These are phyloP conservation scores for Poecilobothrus nobilitatus DNA, from an alignment of 2,888 invertebrate genomes.

Conservation along the genomic window DNA sequence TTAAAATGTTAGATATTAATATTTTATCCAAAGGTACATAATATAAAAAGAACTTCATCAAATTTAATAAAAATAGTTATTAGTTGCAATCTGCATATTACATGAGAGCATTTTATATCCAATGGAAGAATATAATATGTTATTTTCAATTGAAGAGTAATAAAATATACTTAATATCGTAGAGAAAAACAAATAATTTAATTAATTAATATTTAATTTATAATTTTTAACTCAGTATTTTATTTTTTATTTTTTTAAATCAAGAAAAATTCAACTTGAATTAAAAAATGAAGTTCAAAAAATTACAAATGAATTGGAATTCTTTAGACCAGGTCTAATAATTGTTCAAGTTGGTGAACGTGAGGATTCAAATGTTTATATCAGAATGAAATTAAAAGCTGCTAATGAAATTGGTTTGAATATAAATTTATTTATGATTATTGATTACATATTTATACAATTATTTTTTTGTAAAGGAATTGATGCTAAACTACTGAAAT, in stretches of 20 bases:
- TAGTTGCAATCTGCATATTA: too few relatives aligned
- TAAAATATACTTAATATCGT: too few relatives aligned
- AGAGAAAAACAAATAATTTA: too few relatives aligned
- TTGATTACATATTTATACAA: neutral
- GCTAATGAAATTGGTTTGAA: constrained; percentile 73
- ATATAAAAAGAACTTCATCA: too few relatives aligned
- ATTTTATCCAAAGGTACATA: too few relatives aligned
- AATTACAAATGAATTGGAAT: constrained; percentile 49
- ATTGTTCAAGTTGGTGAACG: constrained; percentile 94
- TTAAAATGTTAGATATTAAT: too few relatives aligned
- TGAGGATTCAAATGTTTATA: constrained; percentile 97
- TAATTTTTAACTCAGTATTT: too few relatives aligned
- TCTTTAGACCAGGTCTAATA: constrained; percentile 69
- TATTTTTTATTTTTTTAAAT: constrained; percentile 22
- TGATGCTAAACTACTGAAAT: constrained; percentile 64
- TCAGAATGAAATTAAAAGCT: constrained; percentile 89
- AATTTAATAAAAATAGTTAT: too few relatives aligned
- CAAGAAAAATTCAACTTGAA: constrained; percentile 62
- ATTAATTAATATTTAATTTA: too few relatives aligned
- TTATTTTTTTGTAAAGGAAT: constrained; percentile 43
- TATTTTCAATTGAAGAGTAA: too few relatives aligned
- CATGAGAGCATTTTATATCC: too few relatives aligned
- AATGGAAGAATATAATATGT: too few relatives aligned
- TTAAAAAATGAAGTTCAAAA: constrained; percentile 57
- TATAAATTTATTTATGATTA: neutral